Conservation (phyloP, 2,113 vertebrate genomes). For the Pollachius pollachius region DNA sequence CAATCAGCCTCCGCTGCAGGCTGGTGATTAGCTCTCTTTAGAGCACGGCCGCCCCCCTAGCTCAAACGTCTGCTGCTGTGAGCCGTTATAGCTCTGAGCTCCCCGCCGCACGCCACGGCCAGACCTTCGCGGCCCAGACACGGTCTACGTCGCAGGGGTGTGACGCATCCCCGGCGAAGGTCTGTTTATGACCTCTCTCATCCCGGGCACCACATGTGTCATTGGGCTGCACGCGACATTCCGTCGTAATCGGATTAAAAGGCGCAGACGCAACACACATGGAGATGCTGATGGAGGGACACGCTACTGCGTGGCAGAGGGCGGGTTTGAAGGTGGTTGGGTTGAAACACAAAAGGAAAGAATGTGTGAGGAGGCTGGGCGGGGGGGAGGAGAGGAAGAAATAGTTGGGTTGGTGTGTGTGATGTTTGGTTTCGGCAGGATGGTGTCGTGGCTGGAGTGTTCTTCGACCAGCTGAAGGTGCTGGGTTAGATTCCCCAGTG, state of each 20-base stretch:
- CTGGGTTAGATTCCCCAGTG: too few species aligned
- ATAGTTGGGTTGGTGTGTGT: slow-evolving; percentile 44
- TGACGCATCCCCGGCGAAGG: slow-evolving; percentile 47
- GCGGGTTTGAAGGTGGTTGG: not conserved
- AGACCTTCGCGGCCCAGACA: slow-evolving; percentile 57
- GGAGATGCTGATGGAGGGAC: slow-evolving; percentile 38
- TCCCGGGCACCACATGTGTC: slow-evolving; percentile 42
- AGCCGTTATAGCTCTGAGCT: slow-evolving; percentile 58
- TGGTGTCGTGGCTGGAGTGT: too few species aligned
- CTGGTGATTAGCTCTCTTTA: slow-evolving; percentile 73
- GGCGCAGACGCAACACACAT: slow-evolving; percentile 20
- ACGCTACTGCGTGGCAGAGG: slow-evolving; percentile 4
- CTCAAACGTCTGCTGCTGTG: slow-evolving; percentile 54
- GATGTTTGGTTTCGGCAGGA: slow-evolving; percentile 42
- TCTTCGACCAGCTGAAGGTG: too few species aligned
- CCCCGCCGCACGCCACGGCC: slow-evolving; percentile 62
- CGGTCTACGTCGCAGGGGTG: slow-evolving; percentile 50
- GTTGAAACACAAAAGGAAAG: not conserved
- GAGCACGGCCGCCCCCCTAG: slow-evolving; percentile 51
- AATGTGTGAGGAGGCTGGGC: not conserved
- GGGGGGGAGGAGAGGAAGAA: not conserved
- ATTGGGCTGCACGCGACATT: slow-evolving; percentile 50
- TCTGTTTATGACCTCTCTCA: slow-evolving; percentile 5
- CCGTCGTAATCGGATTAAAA: slow-evolving; percentile 58
- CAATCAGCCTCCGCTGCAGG: slow-evolving; percentile 64